These are phyloP conservation scores for Hystrix cristata DNA, from an alignment of 2,113 vertebrate genomes.

Conservation along the genomic window DNA sequence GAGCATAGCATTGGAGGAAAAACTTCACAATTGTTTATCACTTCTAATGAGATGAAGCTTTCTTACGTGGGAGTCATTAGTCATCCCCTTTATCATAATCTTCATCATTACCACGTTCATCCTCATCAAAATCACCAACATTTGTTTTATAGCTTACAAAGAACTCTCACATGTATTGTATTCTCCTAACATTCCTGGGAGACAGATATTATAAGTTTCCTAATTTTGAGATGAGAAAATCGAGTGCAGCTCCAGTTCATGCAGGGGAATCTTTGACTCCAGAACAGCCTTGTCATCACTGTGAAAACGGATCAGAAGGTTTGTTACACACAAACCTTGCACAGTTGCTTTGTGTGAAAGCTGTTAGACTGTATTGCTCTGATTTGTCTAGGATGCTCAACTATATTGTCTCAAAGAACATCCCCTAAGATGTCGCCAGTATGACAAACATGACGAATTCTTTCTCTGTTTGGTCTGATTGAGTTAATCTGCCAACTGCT, in stretches of 20 bases:
- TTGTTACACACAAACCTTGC: background rate
- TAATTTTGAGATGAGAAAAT: constrained; percentile 4
- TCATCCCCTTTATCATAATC: background rate
- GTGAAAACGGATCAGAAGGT: background rate
- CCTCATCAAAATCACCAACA: constrained; percentile 27
- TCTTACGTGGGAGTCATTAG: background rate
- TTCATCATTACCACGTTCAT: background rate
- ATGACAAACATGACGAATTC: constrained; percentile 81
- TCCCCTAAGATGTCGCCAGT: background rate
- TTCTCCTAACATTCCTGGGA: background rate
- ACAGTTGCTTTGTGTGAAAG: background rate
- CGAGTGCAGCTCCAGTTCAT: background rate
- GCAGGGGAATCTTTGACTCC: background rate
- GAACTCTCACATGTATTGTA: background rate
- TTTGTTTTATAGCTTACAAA: constrained; percentile 22
- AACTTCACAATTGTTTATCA: background rate
- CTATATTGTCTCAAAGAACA: background rate
- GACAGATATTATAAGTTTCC: background rate
- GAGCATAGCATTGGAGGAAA: background rate
- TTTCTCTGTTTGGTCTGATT: constrained; percentile 73
- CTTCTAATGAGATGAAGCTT: background rate
- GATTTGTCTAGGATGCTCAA: constrained; percentile 39
- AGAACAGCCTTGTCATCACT: background rate
- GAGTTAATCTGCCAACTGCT: constrained; percentile 81
- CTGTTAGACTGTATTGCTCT: background rate